Evolutionary conservation across 1,140 invertebrate species (phyloP).

Genomic region (Drosophila guanche): DNA sequence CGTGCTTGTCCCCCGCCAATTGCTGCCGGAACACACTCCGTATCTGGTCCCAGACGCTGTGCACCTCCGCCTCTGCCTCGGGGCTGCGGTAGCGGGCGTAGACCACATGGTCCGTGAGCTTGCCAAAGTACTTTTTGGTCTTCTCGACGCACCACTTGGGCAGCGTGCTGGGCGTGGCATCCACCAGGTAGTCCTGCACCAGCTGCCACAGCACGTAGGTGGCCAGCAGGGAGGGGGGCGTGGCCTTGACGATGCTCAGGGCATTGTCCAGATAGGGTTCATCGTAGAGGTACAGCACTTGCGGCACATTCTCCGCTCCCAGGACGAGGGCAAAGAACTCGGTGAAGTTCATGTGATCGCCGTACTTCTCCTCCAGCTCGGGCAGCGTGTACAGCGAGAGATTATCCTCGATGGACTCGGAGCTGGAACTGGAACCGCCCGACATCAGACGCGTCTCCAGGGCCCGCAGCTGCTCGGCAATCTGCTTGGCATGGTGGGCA

Average conservation of each 20-base stretch:
- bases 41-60: constrained; percentile 61
- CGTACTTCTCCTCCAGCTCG: constrained; percentile 49
- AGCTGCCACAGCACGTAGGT: constrained; percentile 67
- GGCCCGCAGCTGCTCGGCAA: constrained; percentile 19
- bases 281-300: constrained; percentile 47
- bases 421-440: neutral
- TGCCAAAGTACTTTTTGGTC: constrained; percentile 61
- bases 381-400: constrained; percentile 35
- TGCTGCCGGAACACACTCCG: constrained; percentile 48
- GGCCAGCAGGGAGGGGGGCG: constrained; percentile 17
- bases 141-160: constrained; percentile 49
- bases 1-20: constrained; percentile 56
- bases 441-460: constrained; percentile 23
- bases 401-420: constrained; percentile 14
- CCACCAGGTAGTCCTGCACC: constrained; percentile 50
- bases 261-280: constrained; percentile 27
- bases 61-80: constrained; percentile 48
- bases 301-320: constrained; percentile 47
- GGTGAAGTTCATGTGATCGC: constrained; percentile 44
- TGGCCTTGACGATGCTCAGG: constrained; percentile 20
- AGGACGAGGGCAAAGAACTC: constrained; percentile 54
- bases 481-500: constrained; percentile 19
- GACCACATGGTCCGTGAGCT: constrained; percentile 57
- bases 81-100: constrained; percentile 54
- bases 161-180: neutral